These are phyloP conservation scores for Cremastinae sp. DNA, from an alignment of 2,888 invertebrate genomes.

Conservation along the genomic window DNA sequence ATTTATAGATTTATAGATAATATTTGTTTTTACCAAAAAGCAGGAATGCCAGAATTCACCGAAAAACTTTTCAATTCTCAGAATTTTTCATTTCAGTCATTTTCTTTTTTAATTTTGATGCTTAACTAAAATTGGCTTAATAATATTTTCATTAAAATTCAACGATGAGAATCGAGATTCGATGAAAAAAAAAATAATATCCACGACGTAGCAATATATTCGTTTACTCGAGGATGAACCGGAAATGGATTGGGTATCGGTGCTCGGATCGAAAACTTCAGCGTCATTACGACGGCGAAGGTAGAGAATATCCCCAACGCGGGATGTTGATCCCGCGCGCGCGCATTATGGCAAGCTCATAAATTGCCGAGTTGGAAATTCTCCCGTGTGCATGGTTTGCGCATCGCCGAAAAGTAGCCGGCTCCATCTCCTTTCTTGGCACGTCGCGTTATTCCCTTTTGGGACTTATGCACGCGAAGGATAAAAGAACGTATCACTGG, in stretches of 20 bases:
- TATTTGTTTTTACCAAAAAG: too few species aligned
- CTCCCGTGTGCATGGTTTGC: constrained; percentile 24
- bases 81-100: too few species aligned
- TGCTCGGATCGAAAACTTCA: constrained; percentile 43
- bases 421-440: constrained; percentile 50
- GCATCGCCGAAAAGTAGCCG: constrained; percentile 47
- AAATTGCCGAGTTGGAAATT: constrained; percentile 4
- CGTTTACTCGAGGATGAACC: constrained; percentile 18
- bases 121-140: too few species aligned
- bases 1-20: too few species aligned
- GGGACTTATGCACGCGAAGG: constrained; percentile 4
- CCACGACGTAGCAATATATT: too few species aligned
- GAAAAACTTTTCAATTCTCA: too few species aligned
- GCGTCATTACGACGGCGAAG: constrained; percentile 4
- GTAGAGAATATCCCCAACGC: constrained; percentile 19
- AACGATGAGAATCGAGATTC: too few species aligned
- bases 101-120: too few species aligned
- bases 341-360: constrained; percentile 2
- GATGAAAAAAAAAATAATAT: too few species aligned
- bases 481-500: constrained; percentile 43
- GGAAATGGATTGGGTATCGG: constrained; percentile 40
- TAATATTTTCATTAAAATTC: too few species aligned
- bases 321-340: constrained; percentile 44
- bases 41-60: too few species aligned
- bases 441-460: constrained; percentile 45